Base-by-base conservation (phyloP, 2,888 invertebrate species). In the Tridacna crocea region DNA sequence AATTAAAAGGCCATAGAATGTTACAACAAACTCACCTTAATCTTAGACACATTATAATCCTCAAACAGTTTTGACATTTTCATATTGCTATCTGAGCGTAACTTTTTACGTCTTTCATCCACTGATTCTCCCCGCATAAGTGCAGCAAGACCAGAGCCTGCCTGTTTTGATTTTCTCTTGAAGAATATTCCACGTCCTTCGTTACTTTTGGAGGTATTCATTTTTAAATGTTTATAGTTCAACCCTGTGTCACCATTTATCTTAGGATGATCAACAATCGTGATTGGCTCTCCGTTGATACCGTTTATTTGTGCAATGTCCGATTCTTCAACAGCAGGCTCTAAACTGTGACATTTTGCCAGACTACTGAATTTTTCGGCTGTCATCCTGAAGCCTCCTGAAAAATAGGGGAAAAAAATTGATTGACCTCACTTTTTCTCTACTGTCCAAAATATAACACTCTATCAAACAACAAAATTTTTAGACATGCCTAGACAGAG, bases 301-400 rank as follows among this genome's bases (percentile, higher is more conserved):
- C 68, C 68, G 24, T 72, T 75, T 58, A 72, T 46, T 27, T 81
- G 74, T 15, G 78, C 55, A 48, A 84, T 63, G 11, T 85, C 82
- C 17, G 66, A 73, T 11, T 77, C 83, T 22, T 85, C 85, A 19
- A 74, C 77, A 3, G 82, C 79, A 17, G 85, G 83, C 60, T 85
- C 85, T 55, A 85, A 75, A 55, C 85, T 85, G 79, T 85, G 83
- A 77, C 85, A 85, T 77, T 85, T 85, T 58, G 85, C 85, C 48
- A 83, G 72, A 27, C 70, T 79, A 51, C 65, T 74, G 73, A 85
- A 85, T 46, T 79, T 79, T 36, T 83, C 85, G 11, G 75, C 80
- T 17, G 78, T 77, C 83, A 83, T 85, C 27, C 72, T 77, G 36
- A 70, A 76, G 19, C 82, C 85, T 73, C 80, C 85, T 85, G 75